These are phyloP conservation scores for Chydorus sphaericus DNA, from an alignment of 2,888 invertebrate species.

Conservation along the genomic window DNA sequence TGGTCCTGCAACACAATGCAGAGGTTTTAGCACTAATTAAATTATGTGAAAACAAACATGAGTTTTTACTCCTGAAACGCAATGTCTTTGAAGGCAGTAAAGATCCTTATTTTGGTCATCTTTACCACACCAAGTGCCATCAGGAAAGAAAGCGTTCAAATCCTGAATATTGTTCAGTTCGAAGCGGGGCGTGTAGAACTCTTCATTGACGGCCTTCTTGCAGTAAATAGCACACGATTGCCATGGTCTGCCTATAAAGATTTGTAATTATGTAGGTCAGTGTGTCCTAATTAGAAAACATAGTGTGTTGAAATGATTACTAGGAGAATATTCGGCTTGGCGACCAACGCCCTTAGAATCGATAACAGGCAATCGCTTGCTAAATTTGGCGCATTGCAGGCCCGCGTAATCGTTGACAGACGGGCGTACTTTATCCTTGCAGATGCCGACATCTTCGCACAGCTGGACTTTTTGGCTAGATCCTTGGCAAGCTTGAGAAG, in stretches of 20 bases:
- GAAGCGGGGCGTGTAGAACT: conserved; percentile 57
- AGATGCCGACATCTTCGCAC: conserved; percentile 40
- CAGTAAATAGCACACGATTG: conserved; percentile 68
- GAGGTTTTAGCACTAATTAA: no score
- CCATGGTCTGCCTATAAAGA: conserved; percentile 46
- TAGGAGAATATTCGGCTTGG: conserved; percentile 6
- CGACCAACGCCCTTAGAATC: conserved; percentile 1
- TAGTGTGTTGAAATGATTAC: no score
- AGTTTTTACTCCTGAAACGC: conserved; percentile 56
- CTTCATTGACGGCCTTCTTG: conserved; percentile 42
- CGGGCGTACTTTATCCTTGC: background rate
- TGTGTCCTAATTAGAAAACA: background rate
- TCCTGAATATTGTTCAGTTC: conserved; percentile 54
- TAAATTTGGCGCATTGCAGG: conserved; percentile 2
- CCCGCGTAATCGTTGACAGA: conserved; percentile 4
- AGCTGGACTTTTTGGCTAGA: conserved; percentile 45
- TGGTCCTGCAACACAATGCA: no score
- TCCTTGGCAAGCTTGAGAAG: conserved; percentile 44
- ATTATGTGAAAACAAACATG: no score
- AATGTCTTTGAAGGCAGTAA: conserved; percentile 58
- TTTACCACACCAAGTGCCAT: conserved; percentile 65
- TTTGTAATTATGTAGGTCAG: background rate
- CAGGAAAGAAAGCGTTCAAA: conserved; percentile 57
- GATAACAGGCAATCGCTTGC: background rate
- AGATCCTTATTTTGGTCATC: conserved; percentile 44